Conservation (phyloP, 2,797 vertebrate genomes). For the Masticophis lateralis region DNA sequence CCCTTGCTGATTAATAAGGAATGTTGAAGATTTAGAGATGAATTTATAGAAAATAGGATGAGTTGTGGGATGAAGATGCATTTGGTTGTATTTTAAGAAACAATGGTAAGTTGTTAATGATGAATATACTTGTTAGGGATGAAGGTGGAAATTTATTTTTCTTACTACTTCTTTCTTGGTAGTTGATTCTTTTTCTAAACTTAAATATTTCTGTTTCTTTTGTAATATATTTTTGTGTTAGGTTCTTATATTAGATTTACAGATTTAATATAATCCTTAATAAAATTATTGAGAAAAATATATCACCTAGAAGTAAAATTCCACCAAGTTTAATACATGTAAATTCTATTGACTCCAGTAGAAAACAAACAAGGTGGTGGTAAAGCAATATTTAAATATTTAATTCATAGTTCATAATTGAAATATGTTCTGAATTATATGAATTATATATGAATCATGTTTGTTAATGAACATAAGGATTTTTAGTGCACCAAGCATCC, state of each 20-base stretch:
- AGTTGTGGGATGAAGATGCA: neutral
- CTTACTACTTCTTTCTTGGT: neutral
- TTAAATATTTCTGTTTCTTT: no score
- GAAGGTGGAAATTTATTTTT: neutral
- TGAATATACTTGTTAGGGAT: neutral
- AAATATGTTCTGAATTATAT: neutral
- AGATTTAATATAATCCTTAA: neutral
- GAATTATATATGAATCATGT: conserved; percentile 7
- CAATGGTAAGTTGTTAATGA: neutral
- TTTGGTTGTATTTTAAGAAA: neutral
- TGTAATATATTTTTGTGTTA: neutral
- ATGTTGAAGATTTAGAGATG: neutral
- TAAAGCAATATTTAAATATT: neutral
- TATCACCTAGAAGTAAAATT: neutral
- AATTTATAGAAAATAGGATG: neutral
- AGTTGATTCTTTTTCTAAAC: neutral
- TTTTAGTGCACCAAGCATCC: neutral
- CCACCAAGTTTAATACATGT: neutral
- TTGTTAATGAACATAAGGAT: neutral
- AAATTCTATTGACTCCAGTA: neutral
- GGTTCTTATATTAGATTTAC: neutral
- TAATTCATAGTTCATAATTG: neutral
- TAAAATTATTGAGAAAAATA: neutral
- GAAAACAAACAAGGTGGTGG: neutral
- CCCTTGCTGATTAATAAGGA: neutral